Conservation (phyloP, 2,888 invertebrate genomes). For the Ditylenchus weischeri region DNA sequence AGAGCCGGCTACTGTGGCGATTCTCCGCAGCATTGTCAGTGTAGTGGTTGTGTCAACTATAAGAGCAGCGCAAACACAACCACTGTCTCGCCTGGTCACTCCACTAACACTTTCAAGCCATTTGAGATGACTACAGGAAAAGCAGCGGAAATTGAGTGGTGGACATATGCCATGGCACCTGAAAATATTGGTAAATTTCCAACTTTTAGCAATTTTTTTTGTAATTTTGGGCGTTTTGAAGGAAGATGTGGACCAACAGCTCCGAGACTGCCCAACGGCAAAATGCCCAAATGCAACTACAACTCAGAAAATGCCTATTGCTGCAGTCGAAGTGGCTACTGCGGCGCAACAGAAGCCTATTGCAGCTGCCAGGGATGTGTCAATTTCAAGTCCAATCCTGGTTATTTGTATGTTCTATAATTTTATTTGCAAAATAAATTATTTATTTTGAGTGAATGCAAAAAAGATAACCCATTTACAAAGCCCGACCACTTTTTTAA, state of each 20-base stretch:
- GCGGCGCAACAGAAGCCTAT: slow-evolving; percentile 44
- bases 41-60: slow-evolving; percentile 53
- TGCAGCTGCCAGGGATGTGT: slow-evolving; percentile 36
- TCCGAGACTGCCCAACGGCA: slow-evolving; percentile 42
- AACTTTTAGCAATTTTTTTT: slow-evolving; percentile 7
- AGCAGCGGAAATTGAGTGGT: slow-evolving; percentile 40
- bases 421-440: too few species aligned
- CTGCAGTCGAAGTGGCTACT: slow-evolving; percentile 40
- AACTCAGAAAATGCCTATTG: slow-evolving; percentile 38
- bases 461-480: too few species aligned
- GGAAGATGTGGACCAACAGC: slow-evolving; percentile 51
- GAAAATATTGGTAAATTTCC: slow-evolving; percentile 43
- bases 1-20: slow-evolving; percentile 53
- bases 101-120: not conserved
- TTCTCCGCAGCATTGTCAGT: slow-evolving; percentile 52
- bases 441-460: too few species aligned
- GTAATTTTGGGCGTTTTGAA: slow-evolving; percentile 17
- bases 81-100: not conserved
- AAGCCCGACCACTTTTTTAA: too few species aligned
- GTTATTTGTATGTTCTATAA: slow-evolving; percentile 17
- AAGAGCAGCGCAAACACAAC: slow-evolving; percentile 28
- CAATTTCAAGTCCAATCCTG: slow-evolving; percentile 27
- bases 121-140: not conserved
- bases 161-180: slow-evolving; percentile 49
- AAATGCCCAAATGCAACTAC: slow-evolving; percentile 47